phyloP scores from a whole-genome alignment of 2,113 vertebrate species.

The Phaetusa simplex region DNA sequence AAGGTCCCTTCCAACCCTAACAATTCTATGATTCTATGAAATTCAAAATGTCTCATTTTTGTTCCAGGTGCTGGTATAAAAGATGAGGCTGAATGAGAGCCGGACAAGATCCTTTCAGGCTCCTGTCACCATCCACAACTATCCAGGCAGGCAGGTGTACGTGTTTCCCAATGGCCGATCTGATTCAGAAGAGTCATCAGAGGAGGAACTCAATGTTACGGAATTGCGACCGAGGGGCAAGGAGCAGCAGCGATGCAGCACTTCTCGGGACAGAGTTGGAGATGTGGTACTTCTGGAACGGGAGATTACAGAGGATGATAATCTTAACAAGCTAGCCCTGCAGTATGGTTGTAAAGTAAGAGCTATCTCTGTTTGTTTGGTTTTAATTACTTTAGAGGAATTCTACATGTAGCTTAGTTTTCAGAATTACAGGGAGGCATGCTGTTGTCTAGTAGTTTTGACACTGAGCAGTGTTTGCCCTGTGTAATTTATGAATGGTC shows the following conservation, averaged over 20 bases:
- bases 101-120: conserved; percentile 81
- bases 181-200: conserved; percentile 73
- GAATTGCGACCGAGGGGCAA: conserved; percentile 74
- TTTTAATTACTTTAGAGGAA: rapidly evolving
- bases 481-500: neutral
- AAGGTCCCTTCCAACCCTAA: no score
- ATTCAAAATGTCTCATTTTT: neutral
- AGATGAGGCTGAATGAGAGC: conserved; percentile 83
- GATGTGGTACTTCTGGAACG: conserved; percentile 81
- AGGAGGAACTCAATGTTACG: conserved; percentile 80
- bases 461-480: no score
- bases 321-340: conserved; percentile 90
- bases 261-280: conserved; percentile 24
- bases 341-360: conserved; percentile 95
- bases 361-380: neutral
- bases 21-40: no score
- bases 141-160: conserved; percentile 83
- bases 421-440: neutral
- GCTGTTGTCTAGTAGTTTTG: neutral
- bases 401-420: rapidly evolving
- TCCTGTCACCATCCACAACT: conserved; percentile 80
- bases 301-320: conserved; percentile 82
- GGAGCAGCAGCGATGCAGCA: conserved; percentile 53
- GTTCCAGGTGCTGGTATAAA: conserved; percentile 44
- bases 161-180: conserved; percentile 75